Conservation (phyloP, 2,113 vertebrate genomes). For the Brachionichthys hirsutus region DNA sequence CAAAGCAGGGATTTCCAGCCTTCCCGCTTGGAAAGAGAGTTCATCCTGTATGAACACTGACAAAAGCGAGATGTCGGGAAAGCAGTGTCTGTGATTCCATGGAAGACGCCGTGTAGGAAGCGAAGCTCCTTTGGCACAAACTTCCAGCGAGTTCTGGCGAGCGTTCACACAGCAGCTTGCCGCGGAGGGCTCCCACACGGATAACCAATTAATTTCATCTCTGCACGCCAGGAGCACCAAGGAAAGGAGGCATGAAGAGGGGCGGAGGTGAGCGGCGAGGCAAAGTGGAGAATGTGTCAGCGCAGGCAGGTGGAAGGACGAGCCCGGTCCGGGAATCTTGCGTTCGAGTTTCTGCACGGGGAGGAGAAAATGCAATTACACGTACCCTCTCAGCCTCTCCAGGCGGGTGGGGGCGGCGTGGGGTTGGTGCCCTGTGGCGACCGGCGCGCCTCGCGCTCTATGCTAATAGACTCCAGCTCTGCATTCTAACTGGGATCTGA, state of each 20-base stretch:
- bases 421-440: slow-evolving; percentile 54
- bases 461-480: slow-evolving; percentile 73
- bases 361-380: slow-evolving; percentile 77
- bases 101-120: slow-evolving; percentile 15
- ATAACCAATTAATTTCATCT: slow-evolving; percentile 80
- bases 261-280: slow-evolving; percentile 39
- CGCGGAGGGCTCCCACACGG: slow-evolving; percentile 64
- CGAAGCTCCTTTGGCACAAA: slow-evolving; percentile 37
- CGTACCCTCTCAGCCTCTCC: slow-evolving; percentile 68
- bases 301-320: slow-evolving; percentile 46
- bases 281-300: neutral
- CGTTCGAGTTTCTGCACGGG: slow-evolving; percentile 64
- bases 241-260: slow-evolving; percentile 39
- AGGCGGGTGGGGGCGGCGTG: slow-evolving; percentile 48
- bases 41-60: slow-evolving; percentile 12
- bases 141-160: slow-evolving; percentile 38
- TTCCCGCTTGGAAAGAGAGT: slow-evolving; percentile 32
- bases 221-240: slow-evolving; percentile 58
- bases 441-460: slow-evolving; percentile 52
- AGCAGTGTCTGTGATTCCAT: slow-evolving; percentile 12
- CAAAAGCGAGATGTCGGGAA: slow-evolving; percentile 7
- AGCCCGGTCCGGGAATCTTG: slow-evolving; percentile 54
- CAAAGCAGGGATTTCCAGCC: slow-evolving; percentile 63
- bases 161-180: slow-evolving; percentile 39
- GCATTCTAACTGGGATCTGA: slow-evolving; percentile 63